Evolutionary conservation across 2,113 vertebrate genomes (phyloP).

Genomic region (Prionailurus viverrinus): DNA sequence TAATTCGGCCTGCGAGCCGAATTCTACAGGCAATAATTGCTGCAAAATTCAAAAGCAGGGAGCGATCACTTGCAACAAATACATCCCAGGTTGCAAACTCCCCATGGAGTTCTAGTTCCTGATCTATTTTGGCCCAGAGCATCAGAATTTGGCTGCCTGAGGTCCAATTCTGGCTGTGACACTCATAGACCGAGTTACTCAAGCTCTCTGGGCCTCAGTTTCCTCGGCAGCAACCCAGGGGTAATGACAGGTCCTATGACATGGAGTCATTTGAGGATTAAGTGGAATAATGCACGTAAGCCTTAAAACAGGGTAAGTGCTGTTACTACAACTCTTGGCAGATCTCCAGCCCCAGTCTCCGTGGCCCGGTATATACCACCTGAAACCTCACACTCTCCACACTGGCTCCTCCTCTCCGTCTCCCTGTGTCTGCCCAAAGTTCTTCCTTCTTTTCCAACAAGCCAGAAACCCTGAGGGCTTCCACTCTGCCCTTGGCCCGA

Average conservation of each 20-base stretch:
- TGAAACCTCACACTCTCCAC: background rate
- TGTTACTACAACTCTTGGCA: background rate
- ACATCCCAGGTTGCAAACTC: background rate
- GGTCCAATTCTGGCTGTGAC: background rate
- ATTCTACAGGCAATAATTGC: background rate
- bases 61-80: background rate
- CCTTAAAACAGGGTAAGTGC: background rate
- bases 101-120: background rate
- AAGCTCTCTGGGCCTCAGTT: background rate
- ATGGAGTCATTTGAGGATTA: background rate
- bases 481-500: background rate
- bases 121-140: background rate
- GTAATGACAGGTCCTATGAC: background rate
- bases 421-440: background rate
- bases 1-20: background rate
- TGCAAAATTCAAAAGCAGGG: slow-evolving; percentile 3
- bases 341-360: background rate
- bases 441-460: background rate
- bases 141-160: background rate
- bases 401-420: background rate
- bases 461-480: background rate
- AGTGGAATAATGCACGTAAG: background rate
- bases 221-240: background rate
- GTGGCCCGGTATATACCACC: rapidly evolving
- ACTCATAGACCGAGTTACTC: rapidly evolving